Evolutionary conservation across 1,140 invertebrate genomes (phyloP).

Genomic region (Rhopalosiphum padi): DNA sequence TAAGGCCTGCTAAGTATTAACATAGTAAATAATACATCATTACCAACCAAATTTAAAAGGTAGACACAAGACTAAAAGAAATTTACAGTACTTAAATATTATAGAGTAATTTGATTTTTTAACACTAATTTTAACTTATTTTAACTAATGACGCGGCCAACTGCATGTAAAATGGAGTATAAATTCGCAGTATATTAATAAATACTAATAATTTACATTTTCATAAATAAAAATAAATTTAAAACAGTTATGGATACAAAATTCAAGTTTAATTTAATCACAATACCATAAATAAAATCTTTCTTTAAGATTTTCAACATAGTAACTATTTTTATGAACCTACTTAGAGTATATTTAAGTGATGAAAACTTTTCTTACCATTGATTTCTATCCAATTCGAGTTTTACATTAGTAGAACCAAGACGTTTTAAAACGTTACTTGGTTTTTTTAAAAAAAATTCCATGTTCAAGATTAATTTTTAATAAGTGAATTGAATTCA

Average conservation of each 20-base stretch:
- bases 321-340: no score
- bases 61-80: background rate
- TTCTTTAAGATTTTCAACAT: background rate
- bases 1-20: no score
- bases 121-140: background rate
- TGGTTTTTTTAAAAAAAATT: constrained; percentile 49
- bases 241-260: background rate
- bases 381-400: background rate
- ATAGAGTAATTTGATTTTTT: background rate
- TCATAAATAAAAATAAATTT: background rate
- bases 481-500: background rate
- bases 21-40: no score
- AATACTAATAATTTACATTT: background rate
- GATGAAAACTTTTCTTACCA: background rate
- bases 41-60: background rate
- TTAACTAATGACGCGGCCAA: background rate
- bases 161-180: background rate
- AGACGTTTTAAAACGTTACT: constrained; percentile 46
- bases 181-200: background rate
- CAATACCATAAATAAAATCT: background rate
- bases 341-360: background rate
- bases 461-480: background rate
- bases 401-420: background rate
- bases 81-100: background rate
- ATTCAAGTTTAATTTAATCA: background rate